Evolutionary conservation across 1,140 invertebrate genomes (phyloP).

Genomic region (Lucilia cuprina): DNA sequence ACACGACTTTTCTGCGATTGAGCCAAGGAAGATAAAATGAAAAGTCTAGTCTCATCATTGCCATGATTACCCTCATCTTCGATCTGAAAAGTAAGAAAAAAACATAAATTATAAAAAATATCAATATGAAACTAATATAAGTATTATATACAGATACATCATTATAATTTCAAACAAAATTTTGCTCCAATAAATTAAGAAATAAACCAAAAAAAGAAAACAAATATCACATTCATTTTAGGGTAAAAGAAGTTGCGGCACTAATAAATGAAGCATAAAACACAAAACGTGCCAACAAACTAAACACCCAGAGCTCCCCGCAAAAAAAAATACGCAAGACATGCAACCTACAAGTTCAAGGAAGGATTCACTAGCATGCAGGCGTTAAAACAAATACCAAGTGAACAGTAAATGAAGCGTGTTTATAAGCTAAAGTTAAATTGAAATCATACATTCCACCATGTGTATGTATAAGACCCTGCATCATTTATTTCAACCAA

Average conservation of each 20-base stretch:
- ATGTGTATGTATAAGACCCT: background rate
- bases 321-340: background rate
- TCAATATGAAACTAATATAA: background rate
- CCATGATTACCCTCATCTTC: conserved; percentile 97
- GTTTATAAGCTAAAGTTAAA: background rate
- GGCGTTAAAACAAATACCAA: background rate
- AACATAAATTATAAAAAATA: background rate
- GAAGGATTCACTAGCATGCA: background rate
- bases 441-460: background rate
- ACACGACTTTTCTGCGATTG: conserved; percentile 83
- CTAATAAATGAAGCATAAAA: conserved; percentile 36
- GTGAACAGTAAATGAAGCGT: background rate
- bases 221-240: background rate
- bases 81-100: conserved; percentile 71
- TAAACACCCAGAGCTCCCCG: background rate
- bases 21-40: conserved; percentile 89
- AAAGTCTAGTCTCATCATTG: conserved; percentile 94
- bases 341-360: background rate
- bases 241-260: conserved; percentile 28
- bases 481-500: too few species aligned
- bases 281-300: conserved; percentile 19
- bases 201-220: too few species aligned
- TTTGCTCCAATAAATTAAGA: too few species aligned
- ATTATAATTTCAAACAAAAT: too few species aligned
- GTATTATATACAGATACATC: too few species aligned